These are phyloP conservation scores for Ypsolopha scabrella DNA, from an alignment of 2,888 invertebrate species.

Conservation along the genomic window DNA sequence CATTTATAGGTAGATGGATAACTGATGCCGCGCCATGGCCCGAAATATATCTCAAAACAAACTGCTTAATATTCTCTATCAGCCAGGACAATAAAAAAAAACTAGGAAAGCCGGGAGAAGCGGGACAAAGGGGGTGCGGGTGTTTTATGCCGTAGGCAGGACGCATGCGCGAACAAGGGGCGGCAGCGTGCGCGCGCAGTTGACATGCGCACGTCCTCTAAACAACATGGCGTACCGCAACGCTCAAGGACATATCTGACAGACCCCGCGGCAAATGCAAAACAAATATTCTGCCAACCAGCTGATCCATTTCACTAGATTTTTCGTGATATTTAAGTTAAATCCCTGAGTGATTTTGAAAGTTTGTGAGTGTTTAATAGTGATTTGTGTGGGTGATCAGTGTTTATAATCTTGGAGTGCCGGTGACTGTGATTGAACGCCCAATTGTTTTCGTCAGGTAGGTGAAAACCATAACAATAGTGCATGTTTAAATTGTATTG, in stretches of 20 bases:
- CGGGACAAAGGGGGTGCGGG: constrained; percentile 31
- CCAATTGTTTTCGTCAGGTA: constrained; percentile 1
- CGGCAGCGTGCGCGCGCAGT: constrained; percentile 53
- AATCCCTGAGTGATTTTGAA: not conserved
- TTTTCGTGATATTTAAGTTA: no score
- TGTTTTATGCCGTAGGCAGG: constrained; percentile 27
- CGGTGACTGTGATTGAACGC: not conserved
- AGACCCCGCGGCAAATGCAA: constrained; percentile 32
- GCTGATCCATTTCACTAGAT: constrained; percentile 12
- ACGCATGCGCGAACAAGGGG: constrained; percentile 36
- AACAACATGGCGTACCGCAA: constrained; percentile 53
- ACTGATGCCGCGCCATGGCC: no score
- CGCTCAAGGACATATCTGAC: constrained; percentile 56
- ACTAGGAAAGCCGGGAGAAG: constrained; percentile 11
- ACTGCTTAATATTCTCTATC: not conserved
- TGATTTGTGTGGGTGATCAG: not conserved
- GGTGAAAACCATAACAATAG: not conserved
- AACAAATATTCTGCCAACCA: constrained; percentile 22
- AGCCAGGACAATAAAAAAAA: not conserved
- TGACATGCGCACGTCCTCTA: constrained; percentile 60
- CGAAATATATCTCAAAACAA: not conserved
- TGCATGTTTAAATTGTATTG: not conserved
- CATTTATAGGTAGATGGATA: no score
- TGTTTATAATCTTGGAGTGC: not conserved
- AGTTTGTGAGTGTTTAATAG: not conserved